Evolutionary conservation across 2,888 invertebrate genomes (phyloP), one percentile per base, ranked within the genome.

Genomic region (Leptothorax acervorum): DNA sequence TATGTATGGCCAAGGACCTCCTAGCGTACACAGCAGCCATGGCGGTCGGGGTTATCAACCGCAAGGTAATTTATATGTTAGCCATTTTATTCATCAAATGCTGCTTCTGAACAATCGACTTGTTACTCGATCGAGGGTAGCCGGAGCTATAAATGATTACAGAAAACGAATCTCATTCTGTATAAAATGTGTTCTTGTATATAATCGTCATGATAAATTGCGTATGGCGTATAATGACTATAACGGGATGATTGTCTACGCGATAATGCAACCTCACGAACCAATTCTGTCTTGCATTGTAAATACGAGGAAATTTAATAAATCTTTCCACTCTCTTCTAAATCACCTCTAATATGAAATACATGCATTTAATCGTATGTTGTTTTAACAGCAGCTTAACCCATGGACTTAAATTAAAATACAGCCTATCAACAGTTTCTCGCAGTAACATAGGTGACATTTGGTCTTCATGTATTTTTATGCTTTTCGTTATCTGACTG

Each of bases 1-100:
- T 95, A 97, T 98, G 96, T 99, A 98, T 95, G 97, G 97, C 94
- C 98, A 98, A 95, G 97, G 98, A 95, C 98, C 98, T 92, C 98
- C 98, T 92, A 97, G 97, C 95, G 97, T 97, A 94, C 97, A 97
- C 95, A 97, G 97, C 96, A 97, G 97, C 94, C 97, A 97, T 81
- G 97, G 97, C 93, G 97, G 97, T 93, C 96, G 97, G 94, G 96
- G 96, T 92, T 98, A 97, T 96, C 98, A 98, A 94, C 97, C 97
- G 91, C 97, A 97, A 98, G 98, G 98, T 98, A 97, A 96, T 95
- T 95, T 83, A 85, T 83, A 85, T 83, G 82, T 87, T 74, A 87
- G 79, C 82, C 82, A 88, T 84, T 85, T 75, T 79, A 86, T 84
- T 83, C 82, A 63, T 86, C 75, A 83, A 86, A 87, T 83, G 83